Evolutionary conservation across 2,113 vertebrate genomes (phyloP).

Genomic region (Nanorana parkeri): DNA sequence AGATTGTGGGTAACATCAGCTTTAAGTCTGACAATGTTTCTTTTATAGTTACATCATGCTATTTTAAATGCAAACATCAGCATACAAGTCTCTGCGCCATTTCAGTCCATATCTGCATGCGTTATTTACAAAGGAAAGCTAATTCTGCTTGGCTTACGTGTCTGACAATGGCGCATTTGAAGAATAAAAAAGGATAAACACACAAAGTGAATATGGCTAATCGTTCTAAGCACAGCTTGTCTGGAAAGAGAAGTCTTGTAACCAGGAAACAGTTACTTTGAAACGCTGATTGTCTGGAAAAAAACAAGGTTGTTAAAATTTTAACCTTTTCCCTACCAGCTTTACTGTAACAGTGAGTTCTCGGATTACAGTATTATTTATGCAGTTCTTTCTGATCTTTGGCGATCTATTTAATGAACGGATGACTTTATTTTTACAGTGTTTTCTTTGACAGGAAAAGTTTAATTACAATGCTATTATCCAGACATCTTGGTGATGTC

Average conservation of each 20-base stretch:
- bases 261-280: slow-evolving; percentile 13
- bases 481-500: neutral
- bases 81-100: slow-evolving; percentile 64
- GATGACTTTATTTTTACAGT: neutral
- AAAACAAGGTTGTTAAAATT: neutral
- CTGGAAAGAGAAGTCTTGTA: slow-evolving; percentile 10
- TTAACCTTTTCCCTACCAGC: slow-evolving; percentile 5
- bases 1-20: slow-evolving; percentile 55
- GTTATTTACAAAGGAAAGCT: slow-evolving; percentile 68
- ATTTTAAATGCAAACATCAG: slow-evolving; percentile 79
- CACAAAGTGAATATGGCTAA: slow-evolving; percentile 2
- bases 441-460: neutral
- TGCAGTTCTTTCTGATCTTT: neutral
- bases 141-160: slow-evolving; percentile 37
- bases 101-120: slow-evolving; percentile 70
- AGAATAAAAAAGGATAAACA: slow-evolving; percentile 3
- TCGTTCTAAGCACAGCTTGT: neutral
- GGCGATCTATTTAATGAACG: neutral
- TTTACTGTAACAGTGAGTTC: neutral
- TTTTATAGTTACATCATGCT: slow-evolving; percentile 85
- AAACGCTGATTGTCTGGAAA: slow-evolving; percentile 40
- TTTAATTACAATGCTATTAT: neutral
- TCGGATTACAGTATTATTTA: neutral
- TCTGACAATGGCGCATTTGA: slow-evolving; percentile 20
- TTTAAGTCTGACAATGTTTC: slow-evolving; percentile 44